Conservation (phyloP, 2,797 vertebrate species). For the Rhyacichthys aspro region DNA sequence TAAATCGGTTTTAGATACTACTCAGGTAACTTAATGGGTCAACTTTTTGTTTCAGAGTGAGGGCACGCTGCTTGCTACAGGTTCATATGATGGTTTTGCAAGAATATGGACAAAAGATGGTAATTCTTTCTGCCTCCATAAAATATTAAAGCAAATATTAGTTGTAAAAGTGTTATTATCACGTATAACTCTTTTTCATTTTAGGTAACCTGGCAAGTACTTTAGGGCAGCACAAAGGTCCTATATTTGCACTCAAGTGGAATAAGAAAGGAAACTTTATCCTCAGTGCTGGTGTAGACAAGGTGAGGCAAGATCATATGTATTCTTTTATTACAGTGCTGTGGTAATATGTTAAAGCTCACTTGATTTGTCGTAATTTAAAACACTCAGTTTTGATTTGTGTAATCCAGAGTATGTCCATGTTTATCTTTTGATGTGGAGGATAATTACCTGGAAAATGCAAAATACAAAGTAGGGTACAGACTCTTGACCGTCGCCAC, state of each 20-base stretch:
- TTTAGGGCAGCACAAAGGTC: conserved; percentile 98
- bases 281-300: conserved; percentile 98
- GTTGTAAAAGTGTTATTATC: background rate
- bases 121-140: conserved; percentile 53
- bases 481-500: conserved; percentile 44
- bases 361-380: background rate
- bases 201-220: conserved; percentile 98
- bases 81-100: conserved; percentile 97
- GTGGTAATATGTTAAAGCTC: background rate
- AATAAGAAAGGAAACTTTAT: conserved; percentile 99
- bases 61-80: conserved; percentile 96
- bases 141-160: background rate
- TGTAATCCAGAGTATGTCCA: background rate
- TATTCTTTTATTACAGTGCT: background rate
- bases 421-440: too few relatives aligned
- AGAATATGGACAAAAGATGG: conserved; percentile 99
- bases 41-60: conserved; percentile 86
- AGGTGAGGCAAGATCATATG: conserved; percentile 79
- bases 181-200: conserved; percentile 40
- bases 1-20: too few relatives aligned
- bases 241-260: conserved; percentile 99
- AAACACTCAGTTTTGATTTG: background rate
- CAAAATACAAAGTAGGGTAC: too few relatives aligned
- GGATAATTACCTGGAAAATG: too few relatives aligned
- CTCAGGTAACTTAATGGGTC: background rate